Conservation (phyloP, 2,888 invertebrate species). For the Pemphredon lugubris region DNA sequence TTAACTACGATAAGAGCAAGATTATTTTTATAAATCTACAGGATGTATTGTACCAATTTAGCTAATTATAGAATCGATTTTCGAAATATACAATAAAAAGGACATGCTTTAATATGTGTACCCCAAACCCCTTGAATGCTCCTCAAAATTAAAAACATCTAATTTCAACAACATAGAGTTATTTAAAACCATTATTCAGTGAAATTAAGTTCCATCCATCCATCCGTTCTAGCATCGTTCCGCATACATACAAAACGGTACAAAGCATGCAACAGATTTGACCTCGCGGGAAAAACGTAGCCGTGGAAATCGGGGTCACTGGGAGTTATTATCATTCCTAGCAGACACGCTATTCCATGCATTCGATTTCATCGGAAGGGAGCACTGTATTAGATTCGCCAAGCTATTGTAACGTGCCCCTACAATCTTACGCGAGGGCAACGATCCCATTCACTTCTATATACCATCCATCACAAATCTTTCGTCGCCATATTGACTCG, state of each 20-base stretch:
- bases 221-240: too few relatives aligned
- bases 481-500: conserved; percentile 46
- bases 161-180: too few relatives aligned
- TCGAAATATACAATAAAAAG: conserved; percentile 36
- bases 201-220: too few relatives aligned
- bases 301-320: conserved; percentile 21
- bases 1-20: conserved; percentile 19
- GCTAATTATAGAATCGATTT: conserved; percentile 39
- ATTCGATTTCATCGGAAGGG: conserved; percentile 26
- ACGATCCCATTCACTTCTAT: conserved; percentile 54
- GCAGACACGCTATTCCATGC: conserved; percentile 6
- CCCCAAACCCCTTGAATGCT: too few relatives aligned
- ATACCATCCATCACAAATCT: conserved; percentile 4
- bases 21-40: conserved; percentile 48
- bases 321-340: conserved; percentile 30
- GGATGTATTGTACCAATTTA: conserved; percentile 32
- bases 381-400: conserved; percentile 15
- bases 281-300: conserved; percentile 8
- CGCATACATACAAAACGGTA: background rate
- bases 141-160: too few relatives aligned
- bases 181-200: too few relatives aligned
- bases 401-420: conserved; percentile 15
- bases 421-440: conserved; percentile 31
- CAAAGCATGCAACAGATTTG: background rate
- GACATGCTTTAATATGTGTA: background rate